Evolutionary conservation across 2,113 vertebrate species (phyloP).

Genomic region (Podarcis raffonei): DNA sequence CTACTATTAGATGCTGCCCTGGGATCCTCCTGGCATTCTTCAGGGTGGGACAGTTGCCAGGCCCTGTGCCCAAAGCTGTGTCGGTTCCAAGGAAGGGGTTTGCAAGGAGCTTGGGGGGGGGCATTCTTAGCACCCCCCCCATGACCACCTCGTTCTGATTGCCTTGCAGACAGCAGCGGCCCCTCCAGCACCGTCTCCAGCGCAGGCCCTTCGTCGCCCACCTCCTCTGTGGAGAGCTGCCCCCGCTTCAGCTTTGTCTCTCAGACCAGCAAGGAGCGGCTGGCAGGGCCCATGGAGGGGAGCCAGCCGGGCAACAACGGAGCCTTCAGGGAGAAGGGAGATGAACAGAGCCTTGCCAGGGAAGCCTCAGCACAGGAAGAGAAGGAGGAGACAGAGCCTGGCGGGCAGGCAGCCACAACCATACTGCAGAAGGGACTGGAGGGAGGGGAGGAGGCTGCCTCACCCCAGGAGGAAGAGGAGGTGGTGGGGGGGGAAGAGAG

Average conservation of each 20-base stretch:
- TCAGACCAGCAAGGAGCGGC: conserved; percentile 81
- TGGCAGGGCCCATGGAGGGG: neutral
- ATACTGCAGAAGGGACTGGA: neutral
- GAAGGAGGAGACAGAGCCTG: neutral
- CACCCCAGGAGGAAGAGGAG: neutral
- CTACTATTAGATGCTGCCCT: neutral
- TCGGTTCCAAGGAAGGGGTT: neutral
- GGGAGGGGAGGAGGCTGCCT: neutral
- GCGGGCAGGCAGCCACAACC: too few species aligned
- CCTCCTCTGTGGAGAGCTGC: conserved; percentile 81
- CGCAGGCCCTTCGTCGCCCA: conserved; percentile 92
- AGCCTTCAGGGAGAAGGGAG: neutral
- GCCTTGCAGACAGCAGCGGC: conserved; percentile 92
- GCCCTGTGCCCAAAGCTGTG: too few species aligned
- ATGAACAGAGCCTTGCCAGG: too few species aligned
- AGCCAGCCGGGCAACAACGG: too few species aligned
- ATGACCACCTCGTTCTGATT: neutral
- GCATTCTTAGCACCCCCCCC: too few species aligned
- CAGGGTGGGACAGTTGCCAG: neutral
- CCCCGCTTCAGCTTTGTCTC: conserved; percentile 88
- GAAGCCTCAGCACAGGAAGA: too few species aligned
- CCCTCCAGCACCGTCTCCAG: conserved; percentile 95
- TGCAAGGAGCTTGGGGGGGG: neutral
- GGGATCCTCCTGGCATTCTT: neutral
- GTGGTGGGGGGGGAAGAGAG: neutral